These are phyloP conservation scores for Barnardius zonarius DNA, from an alignment of 2,113 vertebrate genomes.

Conservation along the genomic window DNA sequence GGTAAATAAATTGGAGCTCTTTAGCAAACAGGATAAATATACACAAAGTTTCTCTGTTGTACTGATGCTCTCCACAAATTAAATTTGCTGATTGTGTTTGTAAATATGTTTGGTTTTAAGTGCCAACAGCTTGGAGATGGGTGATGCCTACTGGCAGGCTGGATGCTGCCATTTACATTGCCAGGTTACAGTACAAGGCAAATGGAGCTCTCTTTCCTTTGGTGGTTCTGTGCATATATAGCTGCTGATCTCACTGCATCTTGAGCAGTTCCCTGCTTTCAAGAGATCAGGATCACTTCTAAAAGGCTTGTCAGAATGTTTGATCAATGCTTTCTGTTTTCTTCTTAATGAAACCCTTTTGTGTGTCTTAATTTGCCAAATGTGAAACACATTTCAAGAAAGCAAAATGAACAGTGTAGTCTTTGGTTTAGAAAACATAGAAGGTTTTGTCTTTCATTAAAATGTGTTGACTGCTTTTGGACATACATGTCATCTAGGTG, in stretches of 20 bases:
- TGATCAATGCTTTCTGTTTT: not conserved
- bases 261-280: conserved; percentile 71
- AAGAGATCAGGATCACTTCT: conserved; percentile 26
- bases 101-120: not conserved
- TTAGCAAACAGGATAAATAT: not conserved
- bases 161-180: conserved; percentile 16
- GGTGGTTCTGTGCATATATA: conserved; percentile 37
- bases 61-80: not conserved
- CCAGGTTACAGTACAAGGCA: conserved; percentile 75
- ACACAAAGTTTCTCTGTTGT: not conserved
- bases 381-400: not conserved
- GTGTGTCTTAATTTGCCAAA: not conserved
- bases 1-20: not conserved
- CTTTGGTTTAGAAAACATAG: not conserved
- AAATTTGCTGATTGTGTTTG: not conserved
- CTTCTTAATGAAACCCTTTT: not conserved
- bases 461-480: not conserved
- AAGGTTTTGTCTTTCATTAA: not conserved
- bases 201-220: conserved; percentile 49
- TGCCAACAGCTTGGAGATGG: not conserved
- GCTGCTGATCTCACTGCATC: conserved; percentile 65
- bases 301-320: not conserved
- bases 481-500: not conserved
- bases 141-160: not conserved
- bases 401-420: not conserved